Evolutionary conservation across 2,113 vertebrate species (phyloP).

Genomic region (Oreochromis tanganicae): DNA sequence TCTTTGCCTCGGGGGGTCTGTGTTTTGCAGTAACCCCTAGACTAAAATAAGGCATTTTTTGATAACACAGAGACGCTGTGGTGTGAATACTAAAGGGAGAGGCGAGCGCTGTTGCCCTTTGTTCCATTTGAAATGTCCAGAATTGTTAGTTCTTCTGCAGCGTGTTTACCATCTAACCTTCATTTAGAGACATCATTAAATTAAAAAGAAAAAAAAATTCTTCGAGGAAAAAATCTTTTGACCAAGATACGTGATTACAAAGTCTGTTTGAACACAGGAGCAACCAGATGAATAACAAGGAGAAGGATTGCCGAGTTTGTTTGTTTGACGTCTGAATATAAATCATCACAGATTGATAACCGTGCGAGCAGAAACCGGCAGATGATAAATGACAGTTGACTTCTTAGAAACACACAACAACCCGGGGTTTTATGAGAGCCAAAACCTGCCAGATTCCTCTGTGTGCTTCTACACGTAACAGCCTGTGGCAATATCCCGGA

Average conservation of each 20-base stretch:
- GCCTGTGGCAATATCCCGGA: constrained; percentile 21
- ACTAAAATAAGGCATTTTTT: constrained; percentile 25
- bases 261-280: neutral
- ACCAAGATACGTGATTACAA: neutral
- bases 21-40: constrained; percentile 31
- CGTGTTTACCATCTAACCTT: neutral
- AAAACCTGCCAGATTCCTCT: neutral
- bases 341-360: constrained; percentile 11
- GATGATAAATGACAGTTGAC: neutral
- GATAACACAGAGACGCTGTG: neutral
- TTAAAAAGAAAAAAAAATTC: neutral
- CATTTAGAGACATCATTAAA: neutral
- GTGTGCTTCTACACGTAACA: constrained; percentile 14
- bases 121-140: neutral
- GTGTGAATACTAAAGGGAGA: constrained; percentile 5
- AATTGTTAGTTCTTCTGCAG: neutral
- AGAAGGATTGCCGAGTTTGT: neutral
- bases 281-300: neutral
- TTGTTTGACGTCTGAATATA: neutral
- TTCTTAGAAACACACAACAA: neutral
- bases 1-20: constrained; percentile 29
- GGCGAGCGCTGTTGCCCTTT: neutral
- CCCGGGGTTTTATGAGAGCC: neutral
- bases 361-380: neutral
- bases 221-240: neutral